These are phyloP conservation scores for Matsumurasca onukii DNA, from an alignment of 1,140 invertebrate genomes.

Conservation along the genomic window DNA sequence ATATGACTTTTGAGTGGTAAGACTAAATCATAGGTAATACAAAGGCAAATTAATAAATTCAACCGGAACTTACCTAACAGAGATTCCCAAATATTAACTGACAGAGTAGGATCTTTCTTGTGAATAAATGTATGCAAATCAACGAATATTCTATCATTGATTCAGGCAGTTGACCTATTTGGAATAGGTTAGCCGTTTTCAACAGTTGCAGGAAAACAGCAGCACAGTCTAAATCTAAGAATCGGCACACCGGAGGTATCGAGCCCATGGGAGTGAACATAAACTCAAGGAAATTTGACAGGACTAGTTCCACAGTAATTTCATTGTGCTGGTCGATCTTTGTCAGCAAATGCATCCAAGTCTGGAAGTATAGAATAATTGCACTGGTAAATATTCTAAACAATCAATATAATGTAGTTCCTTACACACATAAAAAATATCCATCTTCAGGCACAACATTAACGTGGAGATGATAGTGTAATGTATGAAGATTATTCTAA, in stretches of 20 bases:
- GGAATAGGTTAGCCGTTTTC: not conserved
- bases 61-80: conserved; percentile 3
- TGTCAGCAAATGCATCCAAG: conserved; percentile 15
- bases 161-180: not conserved
- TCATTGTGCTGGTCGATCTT: conserved; percentile 9
- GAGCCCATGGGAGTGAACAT: conserved; percentile 4
- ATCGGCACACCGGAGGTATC: not conserved
- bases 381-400: too few relatives aligned
- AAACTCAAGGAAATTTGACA: conserved; percentile 7
- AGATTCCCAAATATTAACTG: not conserved
- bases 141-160: not conserved
- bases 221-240: not conserved
- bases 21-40: too few relatives aligned
- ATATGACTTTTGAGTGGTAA: too few relatives aligned
- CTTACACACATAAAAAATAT: too few relatives aligned
- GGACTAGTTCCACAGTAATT: not conserved
- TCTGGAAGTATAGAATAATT: conserved; percentile 7
- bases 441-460: too few relatives aligned
- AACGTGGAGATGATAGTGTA: too few relatives aligned
- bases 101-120: not conserved
- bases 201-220: not conserved
- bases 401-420: too few relatives aligned
- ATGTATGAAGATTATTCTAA: too few relatives aligned
- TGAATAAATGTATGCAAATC: conserved; percentile 7
- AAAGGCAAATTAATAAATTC: too few relatives aligned